A percentile compares a stretch with the other conserved stretches of the same genome.
These are phyloP conservation scores for Rhaphigaster nebulosa DNA, from an alignment of 2,888 invertebrate genomes.

Conservation along the genomic window DNA sequence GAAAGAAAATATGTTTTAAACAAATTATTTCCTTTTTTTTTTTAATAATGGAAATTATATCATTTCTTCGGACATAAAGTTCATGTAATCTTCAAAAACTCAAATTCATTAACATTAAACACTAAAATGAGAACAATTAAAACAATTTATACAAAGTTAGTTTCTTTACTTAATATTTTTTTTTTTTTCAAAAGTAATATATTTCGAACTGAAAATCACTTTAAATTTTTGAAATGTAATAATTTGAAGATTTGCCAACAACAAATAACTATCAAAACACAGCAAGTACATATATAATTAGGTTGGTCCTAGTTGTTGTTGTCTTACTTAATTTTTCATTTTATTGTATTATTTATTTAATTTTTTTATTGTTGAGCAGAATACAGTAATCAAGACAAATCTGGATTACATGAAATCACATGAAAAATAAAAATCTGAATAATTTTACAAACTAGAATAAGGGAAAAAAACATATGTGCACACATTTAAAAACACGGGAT, in stretches of 20 bases:
- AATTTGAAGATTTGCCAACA: neutral
- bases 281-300: neutral
- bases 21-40: neutral
- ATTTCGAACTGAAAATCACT: neutral
- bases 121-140: constrained; percentile 27
- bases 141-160: constrained; percentile 38
- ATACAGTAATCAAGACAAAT: neutral
- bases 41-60: constrained; percentile 21
- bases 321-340: neutral
- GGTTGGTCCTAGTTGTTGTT: neutral
- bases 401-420: neutral
- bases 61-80: neutral
- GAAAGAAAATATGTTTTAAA: neutral
- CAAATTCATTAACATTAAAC: neutral
- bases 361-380: neutral
- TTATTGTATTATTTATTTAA: neutral
- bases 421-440: neutral
- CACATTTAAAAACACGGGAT: neutral
- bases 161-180: neutral
- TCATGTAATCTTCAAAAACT: neutral
- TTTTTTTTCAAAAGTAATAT: neutral
- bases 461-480: neutral
- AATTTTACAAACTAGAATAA: neutral
- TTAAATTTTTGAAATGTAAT: neutral
- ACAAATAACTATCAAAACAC: neutral